Evolutionary conservation across 37 sponge, comb jelly and placozoan species (phyloP), one percentile per base, ranked within the genome.

Genomic region (Spongilla lacustris): DNA sequence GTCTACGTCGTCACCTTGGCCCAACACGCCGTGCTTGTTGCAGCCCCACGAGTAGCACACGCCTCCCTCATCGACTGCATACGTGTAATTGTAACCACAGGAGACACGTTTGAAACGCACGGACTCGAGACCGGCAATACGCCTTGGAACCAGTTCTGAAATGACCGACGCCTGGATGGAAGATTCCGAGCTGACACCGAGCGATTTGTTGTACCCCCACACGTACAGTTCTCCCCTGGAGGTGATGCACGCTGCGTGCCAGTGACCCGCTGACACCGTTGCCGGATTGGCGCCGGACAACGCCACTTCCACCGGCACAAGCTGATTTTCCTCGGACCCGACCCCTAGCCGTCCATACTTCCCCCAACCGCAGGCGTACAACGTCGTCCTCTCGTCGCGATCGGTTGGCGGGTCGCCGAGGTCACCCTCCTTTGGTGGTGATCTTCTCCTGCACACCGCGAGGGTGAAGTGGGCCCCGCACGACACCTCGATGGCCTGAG

Each of bases 21-120:
- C 91, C 49, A 91, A 46, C 9, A 86, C 91, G 0, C 91, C 91
- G 48, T 86, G 77, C 33, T 68, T 83, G n/a, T 87, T 87, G 32
- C 50, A 50, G 28, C 91, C 91, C 91, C 91, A 91, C 37, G 91
- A 86, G 25, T 41, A 91, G 31, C 67, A 67, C 46, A 27, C 24
- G 49, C 91, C 83, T 19, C 69, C 69, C 23, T 49, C 80, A 67
- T 35, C 48, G 33, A 91, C 50, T 0, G 83, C 91, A 76, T 76
- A 75, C 27, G 80, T 91, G 75, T 69, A 91, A 80, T 91, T 91
- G 83, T 83, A 83, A 6, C 91, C 91, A 78, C 91, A 91, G 48
- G 87, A 50, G 25, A 91, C 84, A 17, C 26, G 31, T 12, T 58
- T 79, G 75, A 87, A 87, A 31, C 50, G 69, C 21, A 85, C 33